Evolutionary conservation across 2,888 invertebrate genomes (phyloP), one percentile per base, ranked within the genome.

Genomic region (Pachycephus smyrnensis): DNA sequence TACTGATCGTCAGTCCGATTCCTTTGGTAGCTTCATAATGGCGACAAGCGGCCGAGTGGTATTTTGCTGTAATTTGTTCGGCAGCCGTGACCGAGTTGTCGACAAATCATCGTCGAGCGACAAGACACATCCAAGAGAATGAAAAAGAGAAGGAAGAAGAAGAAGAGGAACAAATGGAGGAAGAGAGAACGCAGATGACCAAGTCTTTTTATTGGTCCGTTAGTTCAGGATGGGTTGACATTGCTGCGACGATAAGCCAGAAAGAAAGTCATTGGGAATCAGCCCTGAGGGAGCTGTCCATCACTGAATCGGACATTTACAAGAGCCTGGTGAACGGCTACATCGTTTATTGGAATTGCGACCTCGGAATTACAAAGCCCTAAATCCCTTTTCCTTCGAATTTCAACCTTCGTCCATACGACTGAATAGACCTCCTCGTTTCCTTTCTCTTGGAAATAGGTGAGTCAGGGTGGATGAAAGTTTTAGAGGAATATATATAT

Each of bases 231-330:
- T 55, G 55, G 23, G 55, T 55, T 55, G 55, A 55, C 55, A 55
- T 55, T 55, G 55, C 55, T 9, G 55, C 55, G 55, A 55, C 55
- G 55, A 71, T 71, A 32, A 71, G 32, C 12, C 71, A 71, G 71
- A 33, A 31, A 71, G 55, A 33, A 31, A 71, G 55, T 71, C 11
- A 71, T 33, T 71, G 71, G 12, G 71, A 33, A 71, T n/a, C 71
- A 33, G 71, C 71, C 71, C 71, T 33, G 71, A 33, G 71, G 71
- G 71, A 71, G 32, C 71, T 71, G 71, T 71, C 71, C 71, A 33
- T 71, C 71, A 71, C 71, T 32, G 6, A 33, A 32, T 12, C 30
- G 71, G 71, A 31, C 71, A 33, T 31, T 71, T 71, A 71, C 71
- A 71, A 31, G 71, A 31, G 32, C 6, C 71, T 31, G 31, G 71